These are phyloP conservation scores for Athene noctua DNA, from an alignment of 2,113 vertebrate species.

Conservation along the genomic window DNA sequence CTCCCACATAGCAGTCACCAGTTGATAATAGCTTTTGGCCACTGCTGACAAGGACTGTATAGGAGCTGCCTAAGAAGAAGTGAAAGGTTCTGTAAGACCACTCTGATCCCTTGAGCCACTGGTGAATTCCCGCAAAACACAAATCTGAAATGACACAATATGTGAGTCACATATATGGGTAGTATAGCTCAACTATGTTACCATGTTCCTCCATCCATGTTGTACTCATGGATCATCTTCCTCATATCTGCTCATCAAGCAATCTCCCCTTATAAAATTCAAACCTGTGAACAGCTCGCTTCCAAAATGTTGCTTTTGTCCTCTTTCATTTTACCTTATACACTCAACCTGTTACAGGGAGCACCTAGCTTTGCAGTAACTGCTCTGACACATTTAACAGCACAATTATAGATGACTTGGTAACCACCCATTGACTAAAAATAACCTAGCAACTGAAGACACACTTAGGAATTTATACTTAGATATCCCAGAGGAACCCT, in stretches of 20 bases:
- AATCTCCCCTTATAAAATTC: not conserved
- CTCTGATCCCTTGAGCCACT: not conserved
- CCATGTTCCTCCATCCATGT: not conserved
- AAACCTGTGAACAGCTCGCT: not conserved
- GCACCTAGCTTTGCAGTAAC: constrained; percentile 34
- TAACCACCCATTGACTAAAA: constrained; percentile 63
- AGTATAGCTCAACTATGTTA: not conserved
- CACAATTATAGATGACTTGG: constrained; percentile 59
- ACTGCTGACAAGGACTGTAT: not conserved
- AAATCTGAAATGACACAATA: not conserved
- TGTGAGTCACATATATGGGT: not conserved
- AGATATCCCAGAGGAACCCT: constrained; percentile 62
- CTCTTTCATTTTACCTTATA: not conserved
- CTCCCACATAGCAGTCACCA: not conserved
- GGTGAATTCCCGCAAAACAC: not conserved
- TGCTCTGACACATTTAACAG: constrained; percentile 62
- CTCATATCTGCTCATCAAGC: not conserved
- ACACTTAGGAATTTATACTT: constrained; percentile 62
- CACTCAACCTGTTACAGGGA: constrained; percentile 8
- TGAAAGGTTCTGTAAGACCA: not conserved
- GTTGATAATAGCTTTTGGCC: not conserved
- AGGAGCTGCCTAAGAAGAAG: not conserved
- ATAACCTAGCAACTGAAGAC: constrained; percentile 66
- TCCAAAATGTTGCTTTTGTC: not conserved
- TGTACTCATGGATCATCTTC: not conserved